A percentile compares a stretch with the other conserved stretches of the same genome.
Evolutionary conservation across 2,888 invertebrate species (phyloP).

Genomic region (Parnassius glacialis): DNA sequence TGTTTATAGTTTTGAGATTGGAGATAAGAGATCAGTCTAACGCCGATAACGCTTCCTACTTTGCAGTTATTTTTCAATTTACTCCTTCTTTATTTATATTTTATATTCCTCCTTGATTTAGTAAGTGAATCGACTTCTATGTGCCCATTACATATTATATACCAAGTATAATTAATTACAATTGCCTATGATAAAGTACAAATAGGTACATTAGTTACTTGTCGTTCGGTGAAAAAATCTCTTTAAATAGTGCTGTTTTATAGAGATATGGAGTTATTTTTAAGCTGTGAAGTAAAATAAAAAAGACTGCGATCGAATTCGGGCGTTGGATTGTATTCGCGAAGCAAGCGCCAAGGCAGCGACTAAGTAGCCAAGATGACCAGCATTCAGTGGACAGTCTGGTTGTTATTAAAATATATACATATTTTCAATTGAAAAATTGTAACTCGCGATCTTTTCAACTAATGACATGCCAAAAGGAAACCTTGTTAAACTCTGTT

Average conservation of each 20-base stretch:
- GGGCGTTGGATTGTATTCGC: slow-evolving; percentile 36
- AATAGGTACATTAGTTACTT: not conserved
- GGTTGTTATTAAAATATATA: not conserved
- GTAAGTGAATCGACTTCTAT: not conserved
- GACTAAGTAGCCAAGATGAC: slow-evolving; percentile 12
- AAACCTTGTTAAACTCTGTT: no score
- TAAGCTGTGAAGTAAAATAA: slow-evolving; percentile 19
- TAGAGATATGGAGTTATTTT: slow-evolving; percentile 10
- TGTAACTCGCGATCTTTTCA: no score
- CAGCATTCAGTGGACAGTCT: slow-evolving; percentile 10
- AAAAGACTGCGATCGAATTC: slow-evolving; percentile 31
- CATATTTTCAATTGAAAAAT: no score
- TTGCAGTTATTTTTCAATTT: slow-evolving; percentile 21
- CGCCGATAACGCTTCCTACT: slow-evolving; percentile 9
- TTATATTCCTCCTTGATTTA: not conserved
- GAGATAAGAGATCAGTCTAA: slow-evolving; percentile 39
- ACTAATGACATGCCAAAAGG: no score
- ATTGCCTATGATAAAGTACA: not conserved
- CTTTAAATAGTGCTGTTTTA: not conserved
- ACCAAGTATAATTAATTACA: not conserved
- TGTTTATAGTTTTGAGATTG: slow-evolving; percentile 42
- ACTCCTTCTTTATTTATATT: no score
- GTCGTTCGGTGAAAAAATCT: not conserved
- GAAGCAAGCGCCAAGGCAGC: slow-evolving; percentile 40
- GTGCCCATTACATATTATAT: not conserved